Base-by-base conservation (phyloP, 2,888 invertebrate genomes). In the Crossocerus cetratus region DNA sequence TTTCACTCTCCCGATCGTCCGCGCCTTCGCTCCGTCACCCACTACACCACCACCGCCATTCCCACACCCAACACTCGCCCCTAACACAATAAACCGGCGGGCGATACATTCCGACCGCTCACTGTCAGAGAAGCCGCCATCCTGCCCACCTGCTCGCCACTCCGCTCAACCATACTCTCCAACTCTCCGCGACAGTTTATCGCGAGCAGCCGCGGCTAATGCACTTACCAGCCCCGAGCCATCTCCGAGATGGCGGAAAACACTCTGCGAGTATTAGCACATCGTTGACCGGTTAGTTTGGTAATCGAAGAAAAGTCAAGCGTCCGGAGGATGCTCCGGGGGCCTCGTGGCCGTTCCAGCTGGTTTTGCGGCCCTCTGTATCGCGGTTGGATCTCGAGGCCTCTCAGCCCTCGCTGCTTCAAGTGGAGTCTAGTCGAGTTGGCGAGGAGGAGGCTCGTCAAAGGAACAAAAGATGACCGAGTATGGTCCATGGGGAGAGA, bases 401-500 rank as follows among this genome's bases (percentile, higher is more conserved):
- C 63, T 16, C 62, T 14, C 32, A 23, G 43, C 45, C n/a, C 3
- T 55, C 67, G 0, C 18, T 11, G 49, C 49, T 49, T 49, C 14
- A n/a, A 49, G n/a, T 49, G 16, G 49, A 49, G 49, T 49, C 49
- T 49, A 32, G 58, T 49, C 49, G 49, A 49, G n/a, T 49, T 49
- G 49, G 13, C 49, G 45, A 16, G 11, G 0, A 54, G 14, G 20
- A 4, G 42, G 20, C 45, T 63, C 55, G 58, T 63, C 66, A 66
- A 69, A 64, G 65, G 60, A 16, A 74, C 65, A 64, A 69, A 64
- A 55, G 56, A 22, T 69, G 14, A 49, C 8, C 22, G 43, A 13
- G 42, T 60, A 54, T 57, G 56, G 65, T 55, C 60, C 49, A 32
- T 3, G 3, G 32, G 5, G 32, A 32, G 8, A 11, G 32, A 4